Conservation (phyloP, 2,113 vertebrate genomes). For the Agelaius phoeniceus region DNA sequence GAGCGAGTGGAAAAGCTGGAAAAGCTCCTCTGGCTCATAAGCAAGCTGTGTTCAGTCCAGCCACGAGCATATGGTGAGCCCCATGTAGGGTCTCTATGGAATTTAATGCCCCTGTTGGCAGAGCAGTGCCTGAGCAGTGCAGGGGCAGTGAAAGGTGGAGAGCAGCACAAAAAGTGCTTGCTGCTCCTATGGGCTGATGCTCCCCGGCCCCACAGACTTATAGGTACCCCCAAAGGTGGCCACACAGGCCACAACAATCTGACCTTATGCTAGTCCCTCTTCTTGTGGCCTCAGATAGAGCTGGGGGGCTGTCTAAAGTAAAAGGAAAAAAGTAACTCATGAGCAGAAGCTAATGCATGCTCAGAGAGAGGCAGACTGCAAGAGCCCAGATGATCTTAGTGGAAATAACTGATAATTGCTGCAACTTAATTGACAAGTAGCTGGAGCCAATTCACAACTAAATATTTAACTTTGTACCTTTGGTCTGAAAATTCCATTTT, state of each 20-base stretch:
- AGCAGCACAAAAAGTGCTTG: not conserved
- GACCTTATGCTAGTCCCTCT: not conserved
- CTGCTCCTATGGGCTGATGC: not conserved
- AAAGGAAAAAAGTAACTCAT: not conserved
- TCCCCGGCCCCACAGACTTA: not conserved
- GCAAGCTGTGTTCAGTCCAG: not conserved
- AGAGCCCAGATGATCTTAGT: not conserved
- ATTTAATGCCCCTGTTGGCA: not conserved
- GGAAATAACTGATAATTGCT: not conserved
- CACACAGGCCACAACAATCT: not conserved
- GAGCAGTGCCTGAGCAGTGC: not conserved
- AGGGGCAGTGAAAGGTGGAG: not conserved
- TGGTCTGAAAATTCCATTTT: not conserved
- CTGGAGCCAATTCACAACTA: not conserved
- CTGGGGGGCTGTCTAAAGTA: not conserved
- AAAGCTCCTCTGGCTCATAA: not conserved
- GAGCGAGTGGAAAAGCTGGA: not conserved
- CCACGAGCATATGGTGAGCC: accelerated
- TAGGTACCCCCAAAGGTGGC: not conserved
- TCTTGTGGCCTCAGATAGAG: accelerated
- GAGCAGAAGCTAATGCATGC: not conserved
- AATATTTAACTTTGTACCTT: not conserved
- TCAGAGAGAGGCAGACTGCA: not conserved
- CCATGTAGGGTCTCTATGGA: not conserved
- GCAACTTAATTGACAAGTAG: not conserved